phyloP scores from a whole-genome alignment of 2,113 vertebrate species.

The Tetrax tetrax region DNA sequence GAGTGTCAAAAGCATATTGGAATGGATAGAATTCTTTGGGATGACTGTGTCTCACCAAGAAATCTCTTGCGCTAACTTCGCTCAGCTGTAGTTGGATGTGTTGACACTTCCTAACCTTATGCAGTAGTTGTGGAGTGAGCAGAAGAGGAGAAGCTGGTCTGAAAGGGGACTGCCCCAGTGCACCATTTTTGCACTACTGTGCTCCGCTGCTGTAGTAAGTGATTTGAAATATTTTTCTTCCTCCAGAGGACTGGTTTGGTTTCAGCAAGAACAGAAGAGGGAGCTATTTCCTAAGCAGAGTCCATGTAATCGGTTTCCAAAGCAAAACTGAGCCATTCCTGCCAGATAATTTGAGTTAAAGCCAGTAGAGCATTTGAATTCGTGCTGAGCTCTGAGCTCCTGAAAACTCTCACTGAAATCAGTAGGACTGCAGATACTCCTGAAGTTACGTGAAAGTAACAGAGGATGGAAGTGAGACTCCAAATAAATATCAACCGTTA shows the following conservation, averaged over 20 bases:
- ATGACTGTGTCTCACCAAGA: background rate
- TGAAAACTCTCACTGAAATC: background rate
- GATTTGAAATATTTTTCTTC: background rate
- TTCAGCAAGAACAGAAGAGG: constrained; percentile 28
- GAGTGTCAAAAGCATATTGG: background rate
- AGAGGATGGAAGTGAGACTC: background rate
- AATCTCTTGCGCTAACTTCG: background rate
- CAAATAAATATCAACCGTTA: background rate
- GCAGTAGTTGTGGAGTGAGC: background rate
- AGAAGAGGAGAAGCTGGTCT: background rate
- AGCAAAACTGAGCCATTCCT: accelerated
- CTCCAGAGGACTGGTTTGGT: background rate
- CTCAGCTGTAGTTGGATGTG: background rate
- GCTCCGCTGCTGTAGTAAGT: background rate
- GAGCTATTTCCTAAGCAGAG: constrained; percentile 33
- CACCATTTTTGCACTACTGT: background rate
- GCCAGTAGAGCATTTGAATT: background rate
- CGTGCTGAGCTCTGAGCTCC: background rate
- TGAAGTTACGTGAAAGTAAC: background rate
- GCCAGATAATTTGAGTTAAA: background rate
- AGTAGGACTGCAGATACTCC: background rate
- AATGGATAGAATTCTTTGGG: background rate
- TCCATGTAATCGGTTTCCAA: no score
- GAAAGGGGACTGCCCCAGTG: background rate
- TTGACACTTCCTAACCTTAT: background rate